Evolutionary conservation across 2,113 vertebrate species (phyloP), one percentile per base, ranked within the genome.

Genomic region (Peromyscus californicus): DNA sequence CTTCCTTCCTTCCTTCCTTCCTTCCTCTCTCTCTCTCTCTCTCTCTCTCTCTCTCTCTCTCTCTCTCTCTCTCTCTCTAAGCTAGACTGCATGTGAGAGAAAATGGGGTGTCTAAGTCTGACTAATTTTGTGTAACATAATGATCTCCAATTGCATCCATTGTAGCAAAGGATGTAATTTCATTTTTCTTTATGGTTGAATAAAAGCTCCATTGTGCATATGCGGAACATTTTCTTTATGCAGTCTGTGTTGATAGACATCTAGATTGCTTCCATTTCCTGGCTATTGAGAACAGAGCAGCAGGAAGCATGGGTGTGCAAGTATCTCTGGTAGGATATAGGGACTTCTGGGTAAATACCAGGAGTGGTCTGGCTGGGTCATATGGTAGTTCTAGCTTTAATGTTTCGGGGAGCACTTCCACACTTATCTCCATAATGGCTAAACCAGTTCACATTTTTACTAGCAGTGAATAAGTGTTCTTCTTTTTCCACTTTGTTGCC

Each of bases 51-150:
- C 45, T 48, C 45, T 48, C 4, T 48, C 45, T 48, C 45, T 48
- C 6, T 48, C 45, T 48, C 45, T 48, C 6, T 48, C 45, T 57
- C 12, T 57, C 54, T 6, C 24, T 65, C 6, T 33, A 45, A 85
- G 33, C 61, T 86, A 67, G 61, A 86, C 84, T 69, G 9, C 84
- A 48, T 33, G 33, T 45, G 42, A 86, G 39, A 86, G 84, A 69
- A 48, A 86, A 48, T 67, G 19, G 59, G 80, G 29, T 67, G 42
- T 69, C 84, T 86, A 42, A 67, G 42, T 33, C 63, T 67, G 63
- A 67, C 84, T 67, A 67, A 86, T 67, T 86, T 69, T 67, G 42
- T 86, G 48, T 86, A 86, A 67, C 84, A 69, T 86, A 86, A 67
- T 86, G 82, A 42, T 84, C 82, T 67, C 61, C 39, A 45, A 12